Evolutionary conservation across 2,113 vertebrate genomes (phyloP), one percentile per base, ranked within the genome.

Genomic region (Catharus bicknelli): DNA sequence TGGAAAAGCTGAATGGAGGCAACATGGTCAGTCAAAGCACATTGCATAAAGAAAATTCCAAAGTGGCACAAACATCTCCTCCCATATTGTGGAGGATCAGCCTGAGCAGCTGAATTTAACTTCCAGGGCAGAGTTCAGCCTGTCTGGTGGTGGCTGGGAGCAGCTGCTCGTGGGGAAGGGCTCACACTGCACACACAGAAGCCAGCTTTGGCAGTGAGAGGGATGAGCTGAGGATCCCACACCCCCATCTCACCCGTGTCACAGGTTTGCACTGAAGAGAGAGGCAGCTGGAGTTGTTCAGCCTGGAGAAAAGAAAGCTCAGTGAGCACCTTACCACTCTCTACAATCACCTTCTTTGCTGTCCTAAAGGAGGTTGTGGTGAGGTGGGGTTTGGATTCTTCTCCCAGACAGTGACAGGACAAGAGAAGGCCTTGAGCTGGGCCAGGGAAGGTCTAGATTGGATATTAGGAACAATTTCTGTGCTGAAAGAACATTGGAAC

Each of bases 221-320:
- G 21, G 2, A 6, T 0, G 0, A 9, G 8, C 36, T 1, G 2
- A 42, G 55, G 25, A 45, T 30, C 26, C 9, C 16, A 67, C 32
- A 55, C 15, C 50, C 66, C 34, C 47, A 42, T n/a, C n/a, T n/a
- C n/a, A n/a, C n/a, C n/a, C n/a, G n/a, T 4, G 43, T 2, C 16
- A 40, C 2, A 7, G 16, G 4, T 34, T 47, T 26, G 29, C 50
- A n/a, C 1, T 4, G n/a, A 73, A 34, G 53, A 45, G 58, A 21
- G 13, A 48, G 9, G 9, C 19, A 40, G 16, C 9, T 25, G 53
- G 53, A 34, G 19, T 1, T 40, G 8, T 17, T n/a, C 1, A n/a
- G 11, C 23, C 13, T 40, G 53, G 61, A 81, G 77, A 17, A 81
- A 36, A 40, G 4, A 38, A 53, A 47, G 23, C 6, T 47, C 53